phyloP scores from a whole-genome alignment of 2,888 invertebrate genomes.

The Lomographa bimaculata region DNA sequence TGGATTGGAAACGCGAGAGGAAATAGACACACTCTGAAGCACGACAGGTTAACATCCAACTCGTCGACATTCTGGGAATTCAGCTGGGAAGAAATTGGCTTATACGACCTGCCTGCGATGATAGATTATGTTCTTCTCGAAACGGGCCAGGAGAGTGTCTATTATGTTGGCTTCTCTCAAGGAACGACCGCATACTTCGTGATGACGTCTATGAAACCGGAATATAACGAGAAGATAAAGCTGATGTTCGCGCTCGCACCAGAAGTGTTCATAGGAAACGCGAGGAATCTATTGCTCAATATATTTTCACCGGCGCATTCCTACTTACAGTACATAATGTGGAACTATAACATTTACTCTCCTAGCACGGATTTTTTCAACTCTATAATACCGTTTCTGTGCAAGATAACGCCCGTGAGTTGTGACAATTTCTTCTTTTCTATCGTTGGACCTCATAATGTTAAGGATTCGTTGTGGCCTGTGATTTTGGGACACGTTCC shows the following conservation, averaged over 20 bases:
- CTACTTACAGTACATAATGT: slow-evolving; percentile 42
- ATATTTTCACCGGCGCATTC: slow-evolving; percentile 50
- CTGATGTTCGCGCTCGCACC: slow-evolving; percentile 84
- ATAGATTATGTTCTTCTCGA: slow-evolving; percentile 83
- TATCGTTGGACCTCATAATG: slow-evolving; percentile 50
- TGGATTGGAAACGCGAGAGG: slow-evolving; percentile 95
- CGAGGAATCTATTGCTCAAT: slow-evolving; percentile 39
- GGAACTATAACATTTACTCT: slow-evolving; percentile 42
- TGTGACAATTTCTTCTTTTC: slow-evolving; percentile 53
- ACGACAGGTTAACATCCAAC: slow-evolving; percentile 46
- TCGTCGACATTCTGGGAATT: slow-evolving; percentile 62
- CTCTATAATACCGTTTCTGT: slow-evolving; percentile 46
- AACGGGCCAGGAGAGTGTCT: slow-evolving; percentile 78
- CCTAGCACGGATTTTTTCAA: slow-evolving; percentile 50
- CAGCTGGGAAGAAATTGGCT: slow-evolving; percentile 90
- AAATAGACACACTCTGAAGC: slow-evolving; percentile 75
- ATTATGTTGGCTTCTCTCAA: slow-evolving; percentile 89
- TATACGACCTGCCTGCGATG: slow-evolving; percentile 88
- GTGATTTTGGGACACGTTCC: slow-evolving; percentile 85
- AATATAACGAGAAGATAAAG: slow-evolving; percentile 81
- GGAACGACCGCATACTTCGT: slow-evolving; percentile 85
- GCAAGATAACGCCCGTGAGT: slow-evolving; percentile 39
- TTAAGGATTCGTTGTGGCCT: slow-evolving; percentile 78
- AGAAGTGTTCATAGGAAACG: slow-evolving; percentile 33
- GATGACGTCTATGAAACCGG: slow-evolving; percentile 77